Conservation (phyloP, 2,113 vertebrate species). For the Thalassarche chlororhynchos region DNA sequence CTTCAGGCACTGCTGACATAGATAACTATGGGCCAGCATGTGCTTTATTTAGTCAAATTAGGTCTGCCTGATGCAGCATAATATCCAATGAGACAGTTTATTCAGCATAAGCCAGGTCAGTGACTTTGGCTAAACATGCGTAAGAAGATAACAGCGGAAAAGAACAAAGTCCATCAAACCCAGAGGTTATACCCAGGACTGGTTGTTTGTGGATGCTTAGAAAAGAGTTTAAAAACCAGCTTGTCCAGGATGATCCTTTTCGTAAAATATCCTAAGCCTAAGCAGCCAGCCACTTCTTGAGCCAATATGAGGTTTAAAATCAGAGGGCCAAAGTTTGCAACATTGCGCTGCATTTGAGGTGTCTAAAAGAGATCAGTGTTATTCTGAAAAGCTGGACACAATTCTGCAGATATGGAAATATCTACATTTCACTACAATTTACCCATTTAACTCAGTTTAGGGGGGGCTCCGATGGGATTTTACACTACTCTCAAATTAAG, state of each 20-base stretch:
- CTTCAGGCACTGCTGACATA: not conserved
- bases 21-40: not conserved
- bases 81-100: not conserved
- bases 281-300: not conserved
- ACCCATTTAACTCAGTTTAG: not conserved
- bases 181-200: not conserved
- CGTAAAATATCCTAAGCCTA: not conserved
- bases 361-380: not conserved
- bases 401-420: not conserved
- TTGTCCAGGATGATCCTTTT: not conserved
- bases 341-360: not conserved
- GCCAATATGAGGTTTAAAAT: not conserved
- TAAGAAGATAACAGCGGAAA: not conserved
- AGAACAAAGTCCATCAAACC: not conserved
- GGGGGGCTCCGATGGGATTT: not conserved
- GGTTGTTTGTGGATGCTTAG: not conserved
- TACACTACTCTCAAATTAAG: not conserved
- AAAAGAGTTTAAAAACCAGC: not conserved
- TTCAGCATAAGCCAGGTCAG: not conserved
- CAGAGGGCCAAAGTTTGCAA: not conserved
- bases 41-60: conserved; percentile 2
- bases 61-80: not conserved
- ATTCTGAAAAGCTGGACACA: not conserved
- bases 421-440: not conserved
- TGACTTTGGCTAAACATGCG: not conserved